Evolutionary conservation across 2,113 vertebrate species (phyloP).

Genomic region (Brachyhypopomus occidentalis): DNA sequence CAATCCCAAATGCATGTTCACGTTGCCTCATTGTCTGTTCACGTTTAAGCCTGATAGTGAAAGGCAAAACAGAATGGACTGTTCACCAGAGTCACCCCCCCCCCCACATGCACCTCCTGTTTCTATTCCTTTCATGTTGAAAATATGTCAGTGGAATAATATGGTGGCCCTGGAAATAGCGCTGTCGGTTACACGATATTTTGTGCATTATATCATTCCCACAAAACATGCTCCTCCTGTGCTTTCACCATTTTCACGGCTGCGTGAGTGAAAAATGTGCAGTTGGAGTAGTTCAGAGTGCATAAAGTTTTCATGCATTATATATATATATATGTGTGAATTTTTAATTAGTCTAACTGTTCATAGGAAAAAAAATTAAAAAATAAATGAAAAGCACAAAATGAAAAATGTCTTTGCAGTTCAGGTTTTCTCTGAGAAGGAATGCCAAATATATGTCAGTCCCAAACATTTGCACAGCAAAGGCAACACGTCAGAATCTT

Average conservation of each 20-base stretch:
- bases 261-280: not conserved
- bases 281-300: not conserved
- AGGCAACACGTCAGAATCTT: not conserved
- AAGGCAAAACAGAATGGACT: conserved; percentile 15
- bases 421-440: not conserved
- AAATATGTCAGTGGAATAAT: conserved; percentile 11
- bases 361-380: no score
- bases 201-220: conserved; percentile 1
- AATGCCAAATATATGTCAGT: not conserved
- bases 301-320: not conserved
- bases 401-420: no score
- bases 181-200: not conserved
- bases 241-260: not conserved
- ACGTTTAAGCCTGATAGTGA: conserved; percentile 9
- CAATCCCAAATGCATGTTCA: conserved; percentile 2
- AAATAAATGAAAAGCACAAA: no score
- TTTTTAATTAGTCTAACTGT: not conserved
- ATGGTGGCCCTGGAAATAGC: conserved; percentile 4
- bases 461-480: not conserved
- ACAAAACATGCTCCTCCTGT: not conserved
- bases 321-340: not conserved
- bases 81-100: no score
- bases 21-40: conserved; percentile 26
- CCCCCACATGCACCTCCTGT: not conserved
- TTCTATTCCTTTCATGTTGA: conserved; percentile 18